Evolutionary conservation across 1,140 invertebrate species (phyloP).

Genomic region (Penaeus indicus): DNA sequence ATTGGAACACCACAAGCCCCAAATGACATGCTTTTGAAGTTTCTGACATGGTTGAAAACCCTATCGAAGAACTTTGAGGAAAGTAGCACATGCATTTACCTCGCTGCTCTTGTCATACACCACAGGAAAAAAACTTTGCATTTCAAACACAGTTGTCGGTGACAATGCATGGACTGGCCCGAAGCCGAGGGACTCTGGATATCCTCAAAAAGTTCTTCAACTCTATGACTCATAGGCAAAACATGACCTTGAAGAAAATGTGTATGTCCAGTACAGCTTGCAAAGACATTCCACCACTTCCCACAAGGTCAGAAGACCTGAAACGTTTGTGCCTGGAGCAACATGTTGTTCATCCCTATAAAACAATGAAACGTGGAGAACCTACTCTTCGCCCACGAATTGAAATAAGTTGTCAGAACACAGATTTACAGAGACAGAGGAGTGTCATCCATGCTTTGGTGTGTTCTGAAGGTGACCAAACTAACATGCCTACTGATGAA

Average conservation of each 20-base stretch:
- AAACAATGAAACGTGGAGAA: slow-evolving; percentile 39
- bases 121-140: slow-evolving; percentile 3
- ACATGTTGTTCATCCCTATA: slow-evolving; percentile 34
- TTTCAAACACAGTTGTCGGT: slow-evolving; percentile 1
- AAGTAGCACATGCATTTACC: background rate
- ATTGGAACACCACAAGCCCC: background rate
- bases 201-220: slow-evolving; percentile 35
- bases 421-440: slow-evolving; percentile 27
- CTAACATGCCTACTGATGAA: slow-evolving; percentile 17
- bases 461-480: slow-evolving; percentile 8
- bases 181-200: slow-evolving; percentile 20
- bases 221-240: slow-evolving; percentile 16
- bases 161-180: background rate
- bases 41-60: slow-evolving; percentile 26
- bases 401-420: slow-evolving; percentile 15
- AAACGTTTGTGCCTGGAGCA: slow-evolving; percentile 34
- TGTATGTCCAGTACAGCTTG: slow-evolving; percentile 33
- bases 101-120: background rate
- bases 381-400: slow-evolving; percentile 26
- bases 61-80: slow-evolving; percentile 12
- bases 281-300: slow-evolving; percentile 1
- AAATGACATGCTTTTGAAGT: slow-evolving; percentile 6
- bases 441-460: slow-evolving; percentile 25
- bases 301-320: slow-evolving; percentile 29
- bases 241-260: slow-evolving; percentile 31